Percentiles rank a stretch among this genome's conserved stretches.
Evolutionary conservation across 2,888 invertebrate genomes (phyloP).

Genomic region (Melitaea athalia): DNA sequence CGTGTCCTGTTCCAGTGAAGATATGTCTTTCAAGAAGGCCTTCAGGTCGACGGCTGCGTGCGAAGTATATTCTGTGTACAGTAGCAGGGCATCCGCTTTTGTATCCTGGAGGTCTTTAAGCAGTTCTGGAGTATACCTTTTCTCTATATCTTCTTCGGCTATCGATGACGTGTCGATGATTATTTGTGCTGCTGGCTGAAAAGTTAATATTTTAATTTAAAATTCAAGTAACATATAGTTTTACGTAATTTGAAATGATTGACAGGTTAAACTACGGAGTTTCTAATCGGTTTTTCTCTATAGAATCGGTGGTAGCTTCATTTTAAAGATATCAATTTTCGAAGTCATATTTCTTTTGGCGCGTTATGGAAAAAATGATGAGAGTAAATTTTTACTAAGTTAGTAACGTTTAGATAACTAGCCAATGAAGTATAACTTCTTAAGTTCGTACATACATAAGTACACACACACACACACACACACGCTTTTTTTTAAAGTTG

Average conservation of each 20-base stretch:
- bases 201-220: neutral
- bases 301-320: too few relatives aligned
- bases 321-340: too few relatives aligned
- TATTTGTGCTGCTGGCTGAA: conserved; percentile 46
- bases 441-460: too few relatives aligned
- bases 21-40: conserved; percentile 58
- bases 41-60: conserved; percentile 58
- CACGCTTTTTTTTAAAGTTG: too few relatives aligned
- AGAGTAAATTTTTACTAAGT: too few relatives aligned
- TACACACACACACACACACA: too few relatives aligned
- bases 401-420: too few relatives aligned
- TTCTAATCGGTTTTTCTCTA: too few relatives aligned
- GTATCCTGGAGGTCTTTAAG: conserved; percentile 51
- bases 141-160: conserved; percentile 50
- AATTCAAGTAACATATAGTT: neutral
- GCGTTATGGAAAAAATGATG: too few relatives aligned
- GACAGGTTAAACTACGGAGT: neutral
- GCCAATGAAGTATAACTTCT: too few relatives aligned
- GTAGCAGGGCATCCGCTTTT: conserved; percentile 58
- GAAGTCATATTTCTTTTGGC: too few relatives aligned
- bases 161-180: conserved; percentile 48
- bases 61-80: conserved; percentile 67
- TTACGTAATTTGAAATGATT: neutral
- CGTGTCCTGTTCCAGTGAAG: conserved; percentile 51
- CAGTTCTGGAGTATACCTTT: conserved; percentile 56